Base-by-base conservation (phyloP, 1,140 invertebrate genomes). In the Leptestheria dahalacensis region DNA sequence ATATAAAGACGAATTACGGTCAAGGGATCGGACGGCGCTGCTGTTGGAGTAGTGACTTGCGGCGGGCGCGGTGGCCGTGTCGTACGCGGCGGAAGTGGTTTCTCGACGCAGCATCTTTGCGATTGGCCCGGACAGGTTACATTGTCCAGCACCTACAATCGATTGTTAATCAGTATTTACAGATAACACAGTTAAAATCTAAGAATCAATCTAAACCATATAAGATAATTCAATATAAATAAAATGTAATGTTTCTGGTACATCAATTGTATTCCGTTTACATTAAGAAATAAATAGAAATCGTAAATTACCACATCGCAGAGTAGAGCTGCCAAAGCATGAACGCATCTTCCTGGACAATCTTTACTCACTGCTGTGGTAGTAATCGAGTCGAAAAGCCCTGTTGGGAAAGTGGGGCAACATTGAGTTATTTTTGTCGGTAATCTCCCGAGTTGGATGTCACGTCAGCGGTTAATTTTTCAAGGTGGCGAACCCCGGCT, bases 341-440 rank as follows among this genome's bases (percentile, higher is more conserved):
- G 86, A 26, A 89, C 83, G 68, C 88, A 92, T 50, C 86, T 81
- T 0, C 88, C 88, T 0, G 88, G 87, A 70, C 88, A 91, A 65
- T 88, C 83, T 66, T 85, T 86, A 47, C 81, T 79, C 66, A 86
- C 84, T 21, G 82, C 85, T 21, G 87, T 88, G 41, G 79, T 86
- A 12, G 87, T 87, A 66, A 91, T 79, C 1, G 85, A 83, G 63
- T 89, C 86, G 61, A 91, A 71, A 1, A 90, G 75, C 65, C 86
- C 87, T 90, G 73, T 2, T 70, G 70, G 64, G 56, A 61, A 63
- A 61, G 11, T n/a, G n/a, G n/a, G n/a, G n/a, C n/a, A n/a, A n/a
- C n/a, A n/a, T n/a, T n/a, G n/a, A n/a, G n/a, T n/a, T n/a, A n/a
- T n/a, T n/a, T n/a, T n/a, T n/a, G n/a, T n/a, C n/a, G n/a, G n/a